A percentile compares a stretch with the other conserved stretches of the same genome.
Conservation (phyloP, 2,797 vertebrate genomes). For the Glyptemys insculpta region DNA sequence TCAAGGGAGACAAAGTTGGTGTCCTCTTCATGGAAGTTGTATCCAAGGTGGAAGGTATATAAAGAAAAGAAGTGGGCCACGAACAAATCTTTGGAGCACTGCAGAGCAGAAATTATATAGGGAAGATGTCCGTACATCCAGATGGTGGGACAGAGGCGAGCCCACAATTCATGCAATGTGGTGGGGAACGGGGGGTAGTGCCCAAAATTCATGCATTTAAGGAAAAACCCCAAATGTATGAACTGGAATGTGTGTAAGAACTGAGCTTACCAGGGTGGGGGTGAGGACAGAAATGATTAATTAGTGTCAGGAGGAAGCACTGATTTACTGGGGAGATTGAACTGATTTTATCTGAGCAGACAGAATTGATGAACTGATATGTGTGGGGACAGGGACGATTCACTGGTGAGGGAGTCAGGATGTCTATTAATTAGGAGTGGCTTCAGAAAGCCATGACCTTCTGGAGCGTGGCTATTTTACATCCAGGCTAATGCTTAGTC, state of each 20-base stretch:
- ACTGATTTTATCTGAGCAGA: neutral
- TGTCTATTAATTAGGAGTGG: neutral
- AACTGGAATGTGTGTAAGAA: neutral
- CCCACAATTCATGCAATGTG: neutral
- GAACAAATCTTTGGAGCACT: neutral
- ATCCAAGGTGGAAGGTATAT: neutral
- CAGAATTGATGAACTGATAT: neutral
- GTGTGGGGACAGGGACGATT: accelerated
- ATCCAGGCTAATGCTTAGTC: neutral
- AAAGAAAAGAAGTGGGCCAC: neutral
- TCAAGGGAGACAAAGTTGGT: neutral
- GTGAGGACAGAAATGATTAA: accelerated
- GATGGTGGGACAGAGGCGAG: neutral
- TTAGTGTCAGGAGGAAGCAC: neutral
- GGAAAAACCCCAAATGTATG: accelerated
- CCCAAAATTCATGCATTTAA: neutral
- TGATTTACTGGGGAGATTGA: neutral
- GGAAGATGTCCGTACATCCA: neutral
- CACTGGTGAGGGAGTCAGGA: neutral
- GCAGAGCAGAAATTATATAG: neutral
- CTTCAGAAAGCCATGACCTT: neutral
- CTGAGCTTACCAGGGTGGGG: neutral
- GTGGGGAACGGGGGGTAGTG: accelerated
- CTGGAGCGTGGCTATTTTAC: neutral
- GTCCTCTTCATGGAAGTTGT: neutral